phyloP scores from a whole-genome alignment of 1,140 invertebrate genomes.

The Caenorhabditis remanei region DNA sequence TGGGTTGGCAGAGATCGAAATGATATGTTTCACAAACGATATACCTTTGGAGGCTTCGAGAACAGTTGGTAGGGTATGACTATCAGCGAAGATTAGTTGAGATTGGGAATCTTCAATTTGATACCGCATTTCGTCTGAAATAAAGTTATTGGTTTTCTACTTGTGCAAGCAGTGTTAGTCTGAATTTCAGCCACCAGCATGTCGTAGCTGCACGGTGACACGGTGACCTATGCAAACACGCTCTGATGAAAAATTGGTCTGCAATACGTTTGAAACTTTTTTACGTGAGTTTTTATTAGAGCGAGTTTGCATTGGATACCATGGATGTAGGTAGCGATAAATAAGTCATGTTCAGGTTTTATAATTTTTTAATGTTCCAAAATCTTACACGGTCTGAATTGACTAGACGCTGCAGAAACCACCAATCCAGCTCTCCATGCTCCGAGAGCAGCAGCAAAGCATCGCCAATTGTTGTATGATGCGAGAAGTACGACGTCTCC shows the following conservation, averaged over 20 bases:
- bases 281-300: no score
- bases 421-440: slow-evolving; percentile 57
- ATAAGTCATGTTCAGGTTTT: no score
- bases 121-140: slow-evolving; percentile 58
- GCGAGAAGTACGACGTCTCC: slow-evolving; percentile 47
- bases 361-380: no score
- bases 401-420: slow-evolving; percentile 36
- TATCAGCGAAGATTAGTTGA: slow-evolving; percentile 23
- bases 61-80: slow-evolving; percentile 34
- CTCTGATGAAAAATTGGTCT: no score
- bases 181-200: no score
- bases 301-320: no score
- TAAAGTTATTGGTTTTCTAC: background rate
- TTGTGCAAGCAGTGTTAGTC: background rate
- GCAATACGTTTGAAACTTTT: no score
- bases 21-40: background rate
- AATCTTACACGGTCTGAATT: slow-evolving; percentile 51
- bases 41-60: slow-evolving; percentile 2
- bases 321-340: no score
- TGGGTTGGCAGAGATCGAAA: background rate
- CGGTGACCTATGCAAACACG: no score
- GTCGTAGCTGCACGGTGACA: no score
- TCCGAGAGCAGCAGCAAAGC: slow-evolving; percentile 24
- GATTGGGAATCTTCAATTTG: slow-evolving; percentile 52
- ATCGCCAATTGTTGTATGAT: slow-evolving; percentile 48